A percentile compares a stretch with the other conserved stretches of the same genome.
phyloP scores from a whole-genome alignment of 2,113 vertebrate genomes.

The Psilopogon haemacephalus region DNA sequence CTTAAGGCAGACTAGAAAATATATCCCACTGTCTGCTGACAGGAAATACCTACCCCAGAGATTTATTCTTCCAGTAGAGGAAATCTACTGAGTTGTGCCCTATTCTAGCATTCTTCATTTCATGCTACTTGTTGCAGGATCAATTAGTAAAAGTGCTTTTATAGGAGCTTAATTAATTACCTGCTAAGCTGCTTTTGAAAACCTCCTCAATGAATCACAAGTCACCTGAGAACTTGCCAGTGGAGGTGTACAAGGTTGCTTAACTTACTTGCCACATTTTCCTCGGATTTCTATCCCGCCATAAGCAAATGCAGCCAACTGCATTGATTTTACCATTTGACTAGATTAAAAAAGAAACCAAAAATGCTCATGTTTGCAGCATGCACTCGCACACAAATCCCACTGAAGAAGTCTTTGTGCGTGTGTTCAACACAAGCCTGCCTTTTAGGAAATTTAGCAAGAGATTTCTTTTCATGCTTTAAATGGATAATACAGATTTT shows the following conservation, averaged over 20 bases:
- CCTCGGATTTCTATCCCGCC: not conserved
- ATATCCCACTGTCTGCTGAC: not conserved
- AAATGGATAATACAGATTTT: not conserved
- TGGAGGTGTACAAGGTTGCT: not conserved
- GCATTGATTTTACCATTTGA: not conserved
- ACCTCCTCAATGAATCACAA: conserved; percentile 22
- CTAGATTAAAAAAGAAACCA: not conserved
- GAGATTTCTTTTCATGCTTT: not conserved
- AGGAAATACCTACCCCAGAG: not conserved
- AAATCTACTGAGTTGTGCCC: not conserved
- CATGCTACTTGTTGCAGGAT: not conserved
- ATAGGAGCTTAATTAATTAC: conserved; percentile 25
- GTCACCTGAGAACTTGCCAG: not conserved
- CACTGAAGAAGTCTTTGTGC: not conserved
- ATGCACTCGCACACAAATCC: too few species aligned
- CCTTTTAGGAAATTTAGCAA: not conserved
- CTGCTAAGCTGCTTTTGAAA: conserved; percentile 32
- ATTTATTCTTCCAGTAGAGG: not conserved
- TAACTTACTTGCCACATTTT: not conserved
- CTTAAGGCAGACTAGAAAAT: not conserved
- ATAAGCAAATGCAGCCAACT: not conserved
- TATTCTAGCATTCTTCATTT: not conserved
- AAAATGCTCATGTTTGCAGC: not conserved
- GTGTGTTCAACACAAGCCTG: not conserved
- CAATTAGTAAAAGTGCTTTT: conserved; percentile 20